These are phyloP conservation scores for Musca domestica DNA, from an alignment of 1,140 invertebrate species.

Conservation along the genomic window DNA sequence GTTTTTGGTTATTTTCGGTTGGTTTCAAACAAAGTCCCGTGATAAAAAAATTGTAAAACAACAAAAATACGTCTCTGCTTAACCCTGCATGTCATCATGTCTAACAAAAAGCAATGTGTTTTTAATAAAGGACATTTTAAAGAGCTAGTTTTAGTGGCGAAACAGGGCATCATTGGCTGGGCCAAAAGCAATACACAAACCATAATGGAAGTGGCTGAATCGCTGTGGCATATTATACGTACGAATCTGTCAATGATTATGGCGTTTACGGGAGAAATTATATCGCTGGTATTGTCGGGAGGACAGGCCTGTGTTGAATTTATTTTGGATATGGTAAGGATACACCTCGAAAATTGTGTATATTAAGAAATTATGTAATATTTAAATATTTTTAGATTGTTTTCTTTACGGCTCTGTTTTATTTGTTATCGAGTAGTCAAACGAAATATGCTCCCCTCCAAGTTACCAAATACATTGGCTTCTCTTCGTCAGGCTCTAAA, in stretches of 20 bases:
- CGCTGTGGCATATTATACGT: slow-evolving; percentile 88
- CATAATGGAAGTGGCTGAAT: slow-evolving; percentile 84
- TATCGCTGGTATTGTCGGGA: slow-evolving; percentile 87
- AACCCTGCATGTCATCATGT: slow-evolving; percentile 43
- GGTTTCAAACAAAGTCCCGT: slow-evolving; percentile 15
- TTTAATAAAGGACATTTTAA: slow-evolving; percentile 54
- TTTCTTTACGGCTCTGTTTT: slow-evolving; percentile 95
- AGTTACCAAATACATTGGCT: slow-evolving; percentile 68
- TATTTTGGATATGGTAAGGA: slow-evolving; percentile 80
- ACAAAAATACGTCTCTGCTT: slow-evolving; percentile 7
- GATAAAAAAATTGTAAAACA: background rate
- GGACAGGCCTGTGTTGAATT: slow-evolving; percentile 93
- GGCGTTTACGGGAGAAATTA: slow-evolving; percentile 77
- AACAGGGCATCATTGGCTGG: slow-evolving; percentile 71
- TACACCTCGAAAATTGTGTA: background rate
- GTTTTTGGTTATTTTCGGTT: too few species aligned
- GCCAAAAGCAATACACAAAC: slow-evolving; percentile 91
- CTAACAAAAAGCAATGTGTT: slow-evolving; percentile 49
- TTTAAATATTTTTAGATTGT: slow-evolving; percentile 67
- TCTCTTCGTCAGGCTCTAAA: slow-evolving; percentile 75
- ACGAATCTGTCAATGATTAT: slow-evolving; percentile 92
- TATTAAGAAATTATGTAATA: background rate
- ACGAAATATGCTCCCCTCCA: slow-evolving; percentile 87
- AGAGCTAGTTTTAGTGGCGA: slow-evolving; percentile 55
- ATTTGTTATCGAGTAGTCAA: slow-evolving; percentile 85